Evolutionary conservation across 2,888 invertebrate species (phyloP).

Genomic region (Orthosia incerta): DNA sequence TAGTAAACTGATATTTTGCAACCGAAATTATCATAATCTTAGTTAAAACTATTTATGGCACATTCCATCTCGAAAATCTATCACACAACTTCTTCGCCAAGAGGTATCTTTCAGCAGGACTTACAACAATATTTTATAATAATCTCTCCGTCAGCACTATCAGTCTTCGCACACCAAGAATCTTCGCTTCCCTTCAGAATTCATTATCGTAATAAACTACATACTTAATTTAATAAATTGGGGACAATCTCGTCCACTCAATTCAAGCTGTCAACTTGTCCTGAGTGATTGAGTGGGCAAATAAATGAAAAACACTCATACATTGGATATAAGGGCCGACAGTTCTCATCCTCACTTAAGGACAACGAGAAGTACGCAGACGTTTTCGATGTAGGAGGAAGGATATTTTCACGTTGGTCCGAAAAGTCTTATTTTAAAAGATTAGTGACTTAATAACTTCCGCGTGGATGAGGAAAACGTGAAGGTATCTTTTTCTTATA

Average conservation of each 20-base stretch:
- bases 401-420: neutral
- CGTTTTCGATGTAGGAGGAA: neutral
- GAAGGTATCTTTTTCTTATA: too few relatives aligned
- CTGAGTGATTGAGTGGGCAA: constrained; percentile 63
- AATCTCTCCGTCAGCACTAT: constrained; percentile 8
- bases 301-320: constrained; percentile 62
- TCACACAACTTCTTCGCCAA: neutral
- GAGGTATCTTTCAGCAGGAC: neutral
- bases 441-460: too few relatives aligned
- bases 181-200: constrained; percentile 43
- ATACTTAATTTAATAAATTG: constrained; percentile 65
- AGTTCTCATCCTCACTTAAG: constrained; percentile 37
- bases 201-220: constrained; percentile 62
- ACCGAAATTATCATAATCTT: neutral
- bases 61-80: neutral
- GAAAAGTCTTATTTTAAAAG: too few relatives aligned
- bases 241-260: constrained; percentile 52
- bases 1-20: neutral
- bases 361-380: constrained; percentile 9
- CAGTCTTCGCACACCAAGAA: constrained; percentile 1
- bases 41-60: neutral
- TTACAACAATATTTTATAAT: constrained; percentile 10
- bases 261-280: constrained; percentile 64
- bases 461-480: too few relatives aligned
- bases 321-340: constrained; percentile 21